Conservation (phyloP, 2,888 invertebrate genomes). For the Limenitis camilla region DNA sequence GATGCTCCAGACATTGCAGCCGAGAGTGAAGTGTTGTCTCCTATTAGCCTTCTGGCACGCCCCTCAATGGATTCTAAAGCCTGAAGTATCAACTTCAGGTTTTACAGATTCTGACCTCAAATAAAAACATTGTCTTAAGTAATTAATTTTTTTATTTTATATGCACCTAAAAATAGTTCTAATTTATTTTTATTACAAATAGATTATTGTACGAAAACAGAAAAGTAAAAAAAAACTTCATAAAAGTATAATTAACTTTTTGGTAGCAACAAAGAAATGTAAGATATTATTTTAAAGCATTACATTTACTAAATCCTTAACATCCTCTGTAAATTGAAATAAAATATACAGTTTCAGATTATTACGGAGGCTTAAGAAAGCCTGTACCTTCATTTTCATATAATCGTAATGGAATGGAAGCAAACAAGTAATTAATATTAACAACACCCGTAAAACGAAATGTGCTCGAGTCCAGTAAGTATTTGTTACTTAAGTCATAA, state of each 20-base stretch:
- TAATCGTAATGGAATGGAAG: conserved; percentile 6
- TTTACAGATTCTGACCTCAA: too few relatives aligned
- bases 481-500: too few relatives aligned
- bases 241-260: background rate
- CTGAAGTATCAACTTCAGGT: too few relatives aligned
- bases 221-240: background rate
- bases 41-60: too few relatives aligned
- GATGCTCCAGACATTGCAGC: too few relatives aligned
- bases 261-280: background rate
- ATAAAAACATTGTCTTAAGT: too few relatives aligned
- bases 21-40: too few relatives aligned
- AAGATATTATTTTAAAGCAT: background rate
- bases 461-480: conserved; percentile 1
- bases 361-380: background rate
- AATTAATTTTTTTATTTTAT: too few relatives aligned
- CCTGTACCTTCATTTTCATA: conserved; percentile 6
- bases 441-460: conserved; percentile 20
- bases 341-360: background rate
- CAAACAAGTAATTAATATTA: conserved; percentile 19
- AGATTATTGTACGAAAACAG: too few relatives aligned
- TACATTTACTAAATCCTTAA: background rate
- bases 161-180: too few relatives aligned
- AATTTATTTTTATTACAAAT: too few relatives aligned
- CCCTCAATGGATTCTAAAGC: too few relatives aligned
- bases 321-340: background rate